Percentiles rank a stretch among this genome's conserved stretches.
Conservation (phyloP, 2,797 vertebrate genomes). For the Taeniopygia guttata region DNA sequence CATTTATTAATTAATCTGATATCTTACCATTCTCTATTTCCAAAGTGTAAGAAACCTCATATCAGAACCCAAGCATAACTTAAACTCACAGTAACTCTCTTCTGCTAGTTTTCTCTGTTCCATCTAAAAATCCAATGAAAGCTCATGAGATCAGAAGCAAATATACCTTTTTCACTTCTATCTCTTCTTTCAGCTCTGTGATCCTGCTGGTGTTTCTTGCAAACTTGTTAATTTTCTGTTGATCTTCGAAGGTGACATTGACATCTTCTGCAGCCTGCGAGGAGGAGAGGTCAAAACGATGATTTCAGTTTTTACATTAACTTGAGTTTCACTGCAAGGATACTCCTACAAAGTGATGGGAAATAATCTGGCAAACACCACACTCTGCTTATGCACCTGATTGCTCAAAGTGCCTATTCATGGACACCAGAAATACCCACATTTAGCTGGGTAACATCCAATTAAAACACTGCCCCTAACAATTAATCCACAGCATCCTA, state of each 20-base stretch:
- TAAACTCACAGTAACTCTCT: background rate
- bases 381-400: background rate
- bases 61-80: background rate
- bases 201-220: conserved; percentile 93
- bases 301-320: background rate
- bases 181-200: conserved; percentile 95
- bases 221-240: conserved; percentile 98
- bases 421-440: background rate
- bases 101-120: background rate
- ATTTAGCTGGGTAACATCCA: background rate
- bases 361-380: rapidly evolving
- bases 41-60: background rate
- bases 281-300: background rate
- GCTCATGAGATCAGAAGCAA: background rate
- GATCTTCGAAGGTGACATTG: conserved; percentile 96
- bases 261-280: conserved; percentile 93
- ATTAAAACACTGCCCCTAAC: rapidly evolving
- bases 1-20: background rate
- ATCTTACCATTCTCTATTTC: background rate
- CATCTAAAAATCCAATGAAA: background rate
- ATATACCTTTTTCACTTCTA: conserved; percentile 90
- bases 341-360: background rate
- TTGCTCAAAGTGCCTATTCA: background rate
- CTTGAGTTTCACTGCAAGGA: background rate
- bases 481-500: rapidly evolving